phyloP scores from a whole-genome alignment of 35 echinoderm and acorn worm species.

The Strongylocentrotus purpuratus region DNA sequence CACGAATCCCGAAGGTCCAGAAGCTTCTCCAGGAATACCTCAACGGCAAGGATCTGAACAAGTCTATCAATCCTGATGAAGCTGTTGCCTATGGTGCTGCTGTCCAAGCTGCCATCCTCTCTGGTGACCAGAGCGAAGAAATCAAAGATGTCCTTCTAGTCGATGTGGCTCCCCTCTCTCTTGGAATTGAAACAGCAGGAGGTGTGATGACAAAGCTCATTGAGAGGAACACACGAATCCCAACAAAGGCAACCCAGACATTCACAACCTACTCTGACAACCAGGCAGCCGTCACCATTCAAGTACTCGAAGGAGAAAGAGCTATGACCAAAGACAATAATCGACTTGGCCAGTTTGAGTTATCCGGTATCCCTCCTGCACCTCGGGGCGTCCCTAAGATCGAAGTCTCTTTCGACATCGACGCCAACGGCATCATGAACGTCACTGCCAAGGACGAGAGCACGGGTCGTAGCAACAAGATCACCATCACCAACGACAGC shows the following conservation, averaged over 20 bases:
- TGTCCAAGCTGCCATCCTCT: constrained; percentile 80
- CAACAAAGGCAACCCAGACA: constrained; percentile 40
- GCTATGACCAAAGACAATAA: constrained; percentile 75
- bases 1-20: constrained; percentile 81
- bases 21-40: constrained; percentile 72
- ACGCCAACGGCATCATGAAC: constrained; percentile 84
- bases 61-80: constrained; percentile 80
- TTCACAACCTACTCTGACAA: constrained; percentile 70
- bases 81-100: constrained; percentile 80
- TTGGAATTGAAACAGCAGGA: constrained; percentile 83
- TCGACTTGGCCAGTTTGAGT: constrained; percentile 66
- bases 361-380: constrained; percentile 76
- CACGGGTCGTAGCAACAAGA: constrained; percentile 60
- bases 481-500: constrained; percentile 75
- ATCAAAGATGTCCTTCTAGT: constrained; percentile 82
- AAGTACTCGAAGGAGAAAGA: constrained; percentile 77
- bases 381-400: constrained; percentile 79
- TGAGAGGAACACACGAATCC: constrained; percentile 73
- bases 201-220: constrained; percentile 90
- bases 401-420: constrained; percentile 75
- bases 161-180: constrained; percentile 87
- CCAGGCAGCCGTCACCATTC: constrained; percentile 71
- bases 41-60: constrained; percentile 73
- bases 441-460: constrained; percentile 75
- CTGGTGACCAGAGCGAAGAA: constrained; percentile 66